Evolutionary conservation across 2,113 vertebrate genomes (phyloP).

Genomic region (Chroicocephalus ridibundus): DNA sequence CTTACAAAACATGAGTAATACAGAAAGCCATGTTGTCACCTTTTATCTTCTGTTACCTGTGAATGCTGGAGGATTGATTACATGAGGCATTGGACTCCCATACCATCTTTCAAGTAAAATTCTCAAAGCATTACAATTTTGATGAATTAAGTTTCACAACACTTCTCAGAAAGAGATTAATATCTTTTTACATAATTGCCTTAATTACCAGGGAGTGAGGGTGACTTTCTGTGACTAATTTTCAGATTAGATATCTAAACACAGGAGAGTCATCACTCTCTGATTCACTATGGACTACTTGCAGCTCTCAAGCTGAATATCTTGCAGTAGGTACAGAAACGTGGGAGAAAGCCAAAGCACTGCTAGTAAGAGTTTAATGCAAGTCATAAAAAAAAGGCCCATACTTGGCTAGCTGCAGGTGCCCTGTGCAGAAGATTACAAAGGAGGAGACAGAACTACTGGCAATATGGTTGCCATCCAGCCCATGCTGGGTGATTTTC

Average conservation of each 20-base stretch:
- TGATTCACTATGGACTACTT: not conserved
- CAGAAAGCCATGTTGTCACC: not conserved
- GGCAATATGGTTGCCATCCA: not conserved
- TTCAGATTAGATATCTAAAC: constrained; percentile 13
- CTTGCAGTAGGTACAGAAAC: not conserved
- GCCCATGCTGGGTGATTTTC: not conserved
- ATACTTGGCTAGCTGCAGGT: not conserved
- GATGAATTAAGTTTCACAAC: not conserved
- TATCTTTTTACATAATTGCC: constrained; percentile 15
- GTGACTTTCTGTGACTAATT: constrained; percentile 48
- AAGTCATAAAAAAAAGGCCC: not conserved
- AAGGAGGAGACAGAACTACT: not conserved
- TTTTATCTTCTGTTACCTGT: not conserved
- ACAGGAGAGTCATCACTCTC: not conserved
- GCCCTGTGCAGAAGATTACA: not conserved
- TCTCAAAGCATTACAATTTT: not conserved
- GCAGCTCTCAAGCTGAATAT: not conserved
- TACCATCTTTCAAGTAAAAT: not conserved
- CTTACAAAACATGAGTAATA: not conserved
- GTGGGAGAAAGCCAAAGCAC: not conserved
- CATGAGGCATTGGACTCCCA: not conserved
- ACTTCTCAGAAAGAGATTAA: not conserved
- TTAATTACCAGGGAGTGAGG: constrained; percentile 18
- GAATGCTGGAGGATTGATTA: not conserved
- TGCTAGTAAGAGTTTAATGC: not conserved